A percentile compares a stretch with the other conserved stretches of the same genome.
Evolutionary conservation across 2,888 invertebrate genomes (phyloP).

Genomic region (Aphrophora alni): DNA sequence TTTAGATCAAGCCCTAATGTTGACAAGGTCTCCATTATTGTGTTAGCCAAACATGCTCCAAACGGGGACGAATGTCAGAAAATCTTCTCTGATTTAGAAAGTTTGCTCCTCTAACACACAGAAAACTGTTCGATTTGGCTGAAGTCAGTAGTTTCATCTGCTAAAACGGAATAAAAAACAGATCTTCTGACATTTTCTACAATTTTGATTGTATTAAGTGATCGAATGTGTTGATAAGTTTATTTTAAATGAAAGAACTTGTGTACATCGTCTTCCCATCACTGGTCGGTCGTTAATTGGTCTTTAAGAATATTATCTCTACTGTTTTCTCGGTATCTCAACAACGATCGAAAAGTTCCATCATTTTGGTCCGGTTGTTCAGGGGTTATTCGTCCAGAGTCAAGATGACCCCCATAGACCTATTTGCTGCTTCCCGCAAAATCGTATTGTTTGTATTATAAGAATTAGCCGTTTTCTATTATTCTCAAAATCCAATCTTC

Average conservation of each 20-base stretch:
- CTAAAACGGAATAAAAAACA: slow-evolving; percentile 6
- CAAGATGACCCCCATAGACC: slow-evolving; percentile 50
- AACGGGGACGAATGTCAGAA: neutral
- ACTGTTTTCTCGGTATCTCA: slow-evolving; percentile 45
- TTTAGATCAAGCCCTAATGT: slow-evolving; percentile 11
- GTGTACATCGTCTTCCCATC: slow-evolving; percentile 38
- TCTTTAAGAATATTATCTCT: slow-evolving; percentile 46
- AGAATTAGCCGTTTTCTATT: slow-evolving; percentile 20
- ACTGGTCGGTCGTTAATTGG: slow-evolving; percentile 41
- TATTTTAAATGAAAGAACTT: slow-evolving; percentile 45
- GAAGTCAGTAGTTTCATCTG: neutral
- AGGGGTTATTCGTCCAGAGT: slow-evolving; percentile 42
- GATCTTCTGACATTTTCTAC: slow-evolving; percentile 17
- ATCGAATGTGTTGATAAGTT: slow-evolving; percentile 29
- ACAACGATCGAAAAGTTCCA: slow-evolving; percentile 48
- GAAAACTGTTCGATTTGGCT: slow-evolving; percentile 10
- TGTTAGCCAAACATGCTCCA: slow-evolving; percentile 30
- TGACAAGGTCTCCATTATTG: slow-evolving; percentile 26
- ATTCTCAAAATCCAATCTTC: slow-evolving; percentile 7
- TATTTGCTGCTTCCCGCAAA: slow-evolving; percentile 49
- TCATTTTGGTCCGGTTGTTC: slow-evolving; percentile 36
- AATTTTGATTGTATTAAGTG: slow-evolving; percentile 20
- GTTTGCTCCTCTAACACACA: neutral
- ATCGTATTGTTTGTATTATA: slow-evolving; percentile 11
- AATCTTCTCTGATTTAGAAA: neutral